A percentile compares a stretch with the other conserved stretches of the same genome.
Evolutionary conservation across 2,888 invertebrate species (phyloP).

Genomic region (Thera britannica): DNA sequence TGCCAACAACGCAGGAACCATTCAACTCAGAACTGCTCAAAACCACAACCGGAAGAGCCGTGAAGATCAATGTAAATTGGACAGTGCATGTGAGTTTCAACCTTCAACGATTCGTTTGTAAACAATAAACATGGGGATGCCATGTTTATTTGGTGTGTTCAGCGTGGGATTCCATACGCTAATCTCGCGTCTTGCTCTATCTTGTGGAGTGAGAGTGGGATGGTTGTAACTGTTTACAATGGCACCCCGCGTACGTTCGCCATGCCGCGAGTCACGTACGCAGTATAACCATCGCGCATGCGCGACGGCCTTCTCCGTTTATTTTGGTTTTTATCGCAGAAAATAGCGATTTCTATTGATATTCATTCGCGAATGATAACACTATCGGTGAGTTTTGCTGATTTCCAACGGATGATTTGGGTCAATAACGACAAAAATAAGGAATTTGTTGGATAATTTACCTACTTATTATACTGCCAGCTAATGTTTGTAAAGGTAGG

Average conservation of each 20-base stretch:
- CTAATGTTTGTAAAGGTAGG: too few species aligned
- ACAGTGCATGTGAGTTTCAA: constrained; percentile 32
- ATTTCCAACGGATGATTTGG: constrained; percentile 22
- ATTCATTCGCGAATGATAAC: constrained; percentile 87
- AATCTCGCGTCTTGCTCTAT: constrained; percentile 28
- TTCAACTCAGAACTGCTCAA: constrained; percentile 20
- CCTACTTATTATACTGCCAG: neutral
- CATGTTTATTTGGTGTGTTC: too few species aligned
- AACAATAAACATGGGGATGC: constrained; percentile 66
- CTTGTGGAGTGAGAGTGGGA: constrained; percentile 25
- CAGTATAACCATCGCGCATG: constrained; percentile 68
- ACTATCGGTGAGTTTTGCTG: constrained; percentile 34
- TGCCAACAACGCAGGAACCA: constrained; percentile 25
- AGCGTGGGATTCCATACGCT: constrained; percentile 59
- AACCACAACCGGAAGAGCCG: constrained; percentile 14
- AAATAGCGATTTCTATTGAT: constrained; percentile 58
- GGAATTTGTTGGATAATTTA: neutral
- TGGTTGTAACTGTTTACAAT: constrained; percentile 63
- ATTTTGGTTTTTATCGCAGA: constrained; percentile 70
- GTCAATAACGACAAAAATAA: constrained; percentile 16
- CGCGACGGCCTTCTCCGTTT: constrained; percentile 56
- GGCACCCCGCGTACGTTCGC: constrained; percentile 49
- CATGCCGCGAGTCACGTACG: constrained; percentile 82
- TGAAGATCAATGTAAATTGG: constrained; percentile 44
- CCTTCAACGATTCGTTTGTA: constrained; percentile 56